Evolutionary conservation across 2,797 vertebrate genomes (phyloP).

Genomic region (Anas georgica): DNA sequence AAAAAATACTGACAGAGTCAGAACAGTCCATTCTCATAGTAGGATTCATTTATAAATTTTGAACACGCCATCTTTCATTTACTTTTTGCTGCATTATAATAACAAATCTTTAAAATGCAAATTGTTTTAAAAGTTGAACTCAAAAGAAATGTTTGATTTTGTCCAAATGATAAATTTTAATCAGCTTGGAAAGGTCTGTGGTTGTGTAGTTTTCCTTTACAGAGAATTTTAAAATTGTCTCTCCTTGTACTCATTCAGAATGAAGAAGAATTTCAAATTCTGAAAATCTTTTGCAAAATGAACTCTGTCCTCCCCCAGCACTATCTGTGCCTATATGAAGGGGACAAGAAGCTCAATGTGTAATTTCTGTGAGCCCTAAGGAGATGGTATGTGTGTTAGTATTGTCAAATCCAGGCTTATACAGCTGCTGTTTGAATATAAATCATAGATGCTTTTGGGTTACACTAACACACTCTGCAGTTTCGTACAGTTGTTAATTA

Average conservation of each 20-base stretch:
- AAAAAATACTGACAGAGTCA: not conserved
- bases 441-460: slow-evolving; percentile 43
- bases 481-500: slow-evolving; percentile 64
- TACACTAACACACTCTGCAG: slow-evolving; percentile 33
- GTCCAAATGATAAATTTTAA: not conserved
- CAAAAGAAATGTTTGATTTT: not conserved
- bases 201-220: not conserved
- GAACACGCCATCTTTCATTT: not conserved
- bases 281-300: not conserved
- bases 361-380: not conserved
- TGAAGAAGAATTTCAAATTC: not conserved
- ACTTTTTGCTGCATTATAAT: not conserved
- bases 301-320: not conserved
- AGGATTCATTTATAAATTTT: not conserved
- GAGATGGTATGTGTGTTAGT: not conserved
- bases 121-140: not conserved
- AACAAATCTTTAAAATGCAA: not conserved
- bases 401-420: slow-evolving; percentile 38
- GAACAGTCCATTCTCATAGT: not conserved
- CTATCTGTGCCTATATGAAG: not conserved
- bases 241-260: not conserved
- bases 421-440: slow-evolving; percentile 34
- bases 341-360: not conserved
- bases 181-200: not conserved
- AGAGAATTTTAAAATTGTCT: not conserved